Base-by-base conservation (phyloP, 2,797 vertebrate genomes). In the Botia kubotai region DNA sequence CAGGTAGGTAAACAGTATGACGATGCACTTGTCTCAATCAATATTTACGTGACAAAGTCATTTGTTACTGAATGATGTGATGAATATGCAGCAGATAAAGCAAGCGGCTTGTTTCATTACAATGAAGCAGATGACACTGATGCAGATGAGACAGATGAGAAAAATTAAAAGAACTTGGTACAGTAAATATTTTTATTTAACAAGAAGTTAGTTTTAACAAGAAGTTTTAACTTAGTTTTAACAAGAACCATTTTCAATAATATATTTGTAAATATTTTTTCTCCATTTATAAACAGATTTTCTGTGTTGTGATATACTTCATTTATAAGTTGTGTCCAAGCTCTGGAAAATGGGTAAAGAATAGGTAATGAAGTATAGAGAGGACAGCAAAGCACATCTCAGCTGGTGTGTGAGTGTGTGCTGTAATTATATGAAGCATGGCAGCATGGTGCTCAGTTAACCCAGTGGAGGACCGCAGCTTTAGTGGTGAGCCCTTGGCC, bases 401-500 rank as follows among this genome's bases (percentile, higher is more conserved):
- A 75, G 50, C 65, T 80, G 69, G 66, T 78, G 72, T 63, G 72
- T 71, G 67, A 46, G 79, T 39, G 71, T 66, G 52, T 84, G 68
- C 52, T 82, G 78, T 60, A 80, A 79, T 83, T 82, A 68, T 72
- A 60, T 84, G 69, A 21, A 84, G 58, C 57, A 60, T 68, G 58
- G 74, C 81, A 79, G 74, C 19, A 16, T 74, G 77, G 69, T 80
- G 63, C 73, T 84, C 70, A 72, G 75, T 84, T 79, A 86, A 83
- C 74, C 68, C 72, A 65, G 79, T 83, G 33, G 77, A 87, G 43
- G 80, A 26, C 79, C 86, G 87, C 89, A 87, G 88, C 87, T 88
- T 85, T 88, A 88, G 91, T 91, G 91, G 91, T 93, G 90, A 93
- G 92, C 91, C 90, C 90, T 92, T 92, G 92, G 90, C 92, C 86